Base-by-base conservation (phyloP, 2,113 vertebrate genomes). In the Cyanistes caeruleus region DNA sequence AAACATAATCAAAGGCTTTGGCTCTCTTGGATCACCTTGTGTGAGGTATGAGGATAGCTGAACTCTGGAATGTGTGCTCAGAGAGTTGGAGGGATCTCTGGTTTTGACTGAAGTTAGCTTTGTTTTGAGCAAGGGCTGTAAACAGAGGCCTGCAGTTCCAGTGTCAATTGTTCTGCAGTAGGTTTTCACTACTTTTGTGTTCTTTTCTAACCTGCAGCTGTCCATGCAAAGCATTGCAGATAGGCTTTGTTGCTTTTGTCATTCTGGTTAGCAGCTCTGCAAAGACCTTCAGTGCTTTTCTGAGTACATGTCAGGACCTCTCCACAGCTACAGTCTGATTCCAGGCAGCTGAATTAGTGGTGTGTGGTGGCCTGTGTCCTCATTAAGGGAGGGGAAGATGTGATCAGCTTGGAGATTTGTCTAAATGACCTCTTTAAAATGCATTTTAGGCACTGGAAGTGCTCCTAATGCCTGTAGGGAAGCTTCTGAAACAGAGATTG, bases 401-500 rank as follows among this genome's bases (percentile, higher is more conserved):
- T 83, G 70, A 62, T 22, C 25, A 63, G 31, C 30, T 52, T 75
- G 55, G 30, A 90, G 51, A 8, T 84, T 84, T 91, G 52, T 75
- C 82, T 80, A 49, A 92, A 51, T 56, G n/a, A 43, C 55, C 43
- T 90, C 59, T 73, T 80, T 39, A 52, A 90, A 82, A 84, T 53
- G 37, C 58, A 33, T 39, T 82, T 94, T 62, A 48, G 92, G 12
- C 14, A 4, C 55, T 83, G 55, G 48, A 27, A 84, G 67, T 72
- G 68, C 51, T 70, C 14, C 18, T 69, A 31, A 41, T 60, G 41
- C 43, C 35, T 67, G 3, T 60, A 33, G 67, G 72, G 82, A 67
- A 83, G 35, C 72, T 91, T 93, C 63, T 93, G 93, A 84, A 82
- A 77, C 69, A 68, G 44, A 92, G 72, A 44, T 81, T 64, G 33